Base-by-base conservation (phyloP, 2,888 invertebrate genomes). In the Nemurella pictetii region DNA sequence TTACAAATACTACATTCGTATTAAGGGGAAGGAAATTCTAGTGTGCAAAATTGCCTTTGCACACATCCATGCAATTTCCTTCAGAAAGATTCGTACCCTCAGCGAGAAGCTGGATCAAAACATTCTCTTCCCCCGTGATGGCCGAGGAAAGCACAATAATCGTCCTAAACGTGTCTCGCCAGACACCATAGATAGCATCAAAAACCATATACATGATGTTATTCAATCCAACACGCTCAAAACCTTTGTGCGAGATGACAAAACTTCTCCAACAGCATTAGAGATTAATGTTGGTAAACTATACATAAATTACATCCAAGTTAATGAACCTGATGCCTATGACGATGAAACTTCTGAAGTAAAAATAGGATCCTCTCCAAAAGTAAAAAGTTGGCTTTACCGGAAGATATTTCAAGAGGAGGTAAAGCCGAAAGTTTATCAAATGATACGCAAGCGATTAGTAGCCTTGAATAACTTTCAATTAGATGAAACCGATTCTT, bases 31-130 rank as follows among this genome's bases (percentile, higher is more conserved):
- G 86, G 92, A 92, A 88, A 92, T 92, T 25, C 92, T 92, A 89
- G 92, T 93, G 30, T 93, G 93, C 88, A 92, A 92, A 89, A 91
- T 92, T 80, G 93, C 93, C 35, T 92, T 93, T 87, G 92, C 92
- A 89, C 92, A 92, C 88, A 93, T 93, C 85, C 93, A 93, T 90
- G 92, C 92, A 1, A 92, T 93, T 82, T 92, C 92, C 30, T 92
- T 92, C 88, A 90, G 92, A 87, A 93, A 93, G 89, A 92, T 93
- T 0, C 89, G 92, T 88, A 92, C 92, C 0, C 89, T 93, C 0
- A 92, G 92, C 87, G 92, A 92, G 88, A 93, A 93, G 89, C 92
- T 92, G 92, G 92, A 92, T 89, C 92, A 92, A 89, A 92, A 92
- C 83, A 91, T 93, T 0, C 92, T 92, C 91, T 92, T 92, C 87